These are phyloP conservation scores for Micronycteris hirsuta DNA, from an alignment of 2,113 vertebrate species.

Conservation along the genomic window DNA sequence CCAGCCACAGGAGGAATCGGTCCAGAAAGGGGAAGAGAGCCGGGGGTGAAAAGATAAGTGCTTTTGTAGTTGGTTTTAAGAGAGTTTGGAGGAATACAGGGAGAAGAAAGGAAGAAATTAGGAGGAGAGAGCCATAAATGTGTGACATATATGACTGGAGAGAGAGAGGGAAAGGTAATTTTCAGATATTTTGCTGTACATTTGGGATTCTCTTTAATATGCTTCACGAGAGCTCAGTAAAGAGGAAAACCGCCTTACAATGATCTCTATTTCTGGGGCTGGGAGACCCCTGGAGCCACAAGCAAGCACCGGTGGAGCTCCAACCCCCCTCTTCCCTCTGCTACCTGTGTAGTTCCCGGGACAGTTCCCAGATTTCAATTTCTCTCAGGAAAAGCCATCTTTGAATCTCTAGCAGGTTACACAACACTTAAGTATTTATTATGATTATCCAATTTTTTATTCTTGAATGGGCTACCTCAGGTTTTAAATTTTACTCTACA, in stretches of 20 bases:
- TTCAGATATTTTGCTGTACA: slow-evolving; percentile 27
- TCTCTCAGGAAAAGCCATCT: neutral
- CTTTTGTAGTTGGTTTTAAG: neutral
- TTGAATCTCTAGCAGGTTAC: neutral
- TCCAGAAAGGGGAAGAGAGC: neutral
- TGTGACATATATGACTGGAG: neutral
- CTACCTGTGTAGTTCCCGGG: neutral
- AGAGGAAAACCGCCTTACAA: neutral
- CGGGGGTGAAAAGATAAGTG: neutral
- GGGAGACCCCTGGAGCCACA: neutral
- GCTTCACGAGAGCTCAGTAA: slow-evolving; percentile 33
- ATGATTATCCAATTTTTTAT: neutral
- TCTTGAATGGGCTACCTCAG: neutral
- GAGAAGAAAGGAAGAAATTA: neutral
- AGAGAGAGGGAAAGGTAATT: neutral
- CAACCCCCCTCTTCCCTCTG: neutral
- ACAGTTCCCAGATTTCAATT: neutral
- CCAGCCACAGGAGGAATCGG: slow-evolving; percentile 28
- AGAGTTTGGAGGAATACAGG: neutral
- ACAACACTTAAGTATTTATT: neutral
- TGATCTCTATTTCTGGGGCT: slow-evolving; percentile 23
- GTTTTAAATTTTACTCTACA: neutral
- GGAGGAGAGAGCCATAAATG: neutral
- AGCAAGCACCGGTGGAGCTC: neutral
- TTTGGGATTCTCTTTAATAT: slow-evolving; percentile 26